Base-by-base conservation (phyloP, 2,113 vertebrate species). In the Platichthys stellatus region DNA sequence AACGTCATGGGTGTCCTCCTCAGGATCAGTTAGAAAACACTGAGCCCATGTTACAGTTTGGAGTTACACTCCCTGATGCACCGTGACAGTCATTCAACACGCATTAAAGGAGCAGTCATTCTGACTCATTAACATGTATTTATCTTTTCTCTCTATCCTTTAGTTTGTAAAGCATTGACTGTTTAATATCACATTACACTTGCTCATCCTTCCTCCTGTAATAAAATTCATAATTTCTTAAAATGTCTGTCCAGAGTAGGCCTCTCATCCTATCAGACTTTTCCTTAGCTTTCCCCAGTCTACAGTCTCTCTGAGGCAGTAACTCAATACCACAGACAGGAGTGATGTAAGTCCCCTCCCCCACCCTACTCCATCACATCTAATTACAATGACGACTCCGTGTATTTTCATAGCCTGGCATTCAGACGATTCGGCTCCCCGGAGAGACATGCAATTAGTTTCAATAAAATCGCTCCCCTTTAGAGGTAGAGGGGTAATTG, bases 321-420 rank as follows among this genome's bases (percentile, higher is more conserved):
- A 93, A 92, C 86, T 89, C 86, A 90, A 89, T 66, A 87, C 88
- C 35, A 17, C 84, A 88, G 89, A 89, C 89, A 84, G 80, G 43
- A 80, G 87, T 90, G 90, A 92, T 90, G 92, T 93, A 90, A 92
- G 81, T 72, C 77, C 80, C 85, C 85, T 76, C 85, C 84, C 85
- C 84, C 83, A 18, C 67, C 71, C 77, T 12, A 77, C 54, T 78
- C 80, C 78, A 77, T 78, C 88, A 90, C 87, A 86, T 91, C 91
- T 91, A 92, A 94, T 91, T 91, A 93, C 90, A 83, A 82, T 86
- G 86, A 89, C 84, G 63, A 85, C 85, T 85, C 72, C 0, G 74
- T 90, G 91, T 90, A 86, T 90, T 93, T 92, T 92, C 91, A 92
- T 89, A 89, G 88, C 63, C 85, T 78, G 89, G 86, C 81, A 86